phyloP scores from a whole-genome alignment of 1,140 invertebrate species.

The Leptinotarsa defecta region DNA sequence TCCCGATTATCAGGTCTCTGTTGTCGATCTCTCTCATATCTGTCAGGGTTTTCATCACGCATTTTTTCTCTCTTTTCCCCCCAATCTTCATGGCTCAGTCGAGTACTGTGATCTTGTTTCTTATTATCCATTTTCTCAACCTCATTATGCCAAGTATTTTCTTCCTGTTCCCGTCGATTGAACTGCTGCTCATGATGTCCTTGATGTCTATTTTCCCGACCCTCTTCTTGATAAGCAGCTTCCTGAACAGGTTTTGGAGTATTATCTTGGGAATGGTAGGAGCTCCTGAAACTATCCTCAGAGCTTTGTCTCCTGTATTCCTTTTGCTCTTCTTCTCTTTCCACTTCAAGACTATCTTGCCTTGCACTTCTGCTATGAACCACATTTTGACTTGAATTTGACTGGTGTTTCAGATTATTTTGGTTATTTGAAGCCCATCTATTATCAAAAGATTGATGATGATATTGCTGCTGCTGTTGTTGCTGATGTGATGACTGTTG shows the following conservation, averaged over 20 bases:
- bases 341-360: constrained; percentile 40
- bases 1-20: constrained; percentile 62
- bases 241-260: neutral
- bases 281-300: constrained; percentile 45
- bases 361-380: constrained; percentile 30
- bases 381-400: neutral
- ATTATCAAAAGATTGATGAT: constrained; percentile 26
- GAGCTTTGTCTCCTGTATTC: constrained; percentile 45
- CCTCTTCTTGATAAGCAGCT: constrained; percentile 16
- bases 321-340: constrained; percentile 35
- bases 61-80: constrained; percentile 43
- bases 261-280: constrained; percentile 30
- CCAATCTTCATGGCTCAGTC: constrained; percentile 29
- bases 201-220: constrained; percentile 12
- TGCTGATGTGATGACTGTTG: neutral
- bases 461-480: neutral
- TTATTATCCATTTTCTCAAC: constrained; percentile 21
- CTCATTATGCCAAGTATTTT: constrained; percentile 36
- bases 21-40: constrained; percentile 46
- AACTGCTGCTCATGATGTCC: constrained; percentile 20
- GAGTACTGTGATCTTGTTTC: constrained; percentile 9
- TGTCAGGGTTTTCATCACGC: constrained; percentile 44
- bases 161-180: constrained; percentile 28
- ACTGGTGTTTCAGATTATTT: constrained; percentile 8
- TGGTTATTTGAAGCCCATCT: constrained; percentile 21